These are phyloP conservation scores for Pristionchus japonicus DNA, from an alignment of 2,888 invertebrate species.

Conservation along the genomic window DNA sequence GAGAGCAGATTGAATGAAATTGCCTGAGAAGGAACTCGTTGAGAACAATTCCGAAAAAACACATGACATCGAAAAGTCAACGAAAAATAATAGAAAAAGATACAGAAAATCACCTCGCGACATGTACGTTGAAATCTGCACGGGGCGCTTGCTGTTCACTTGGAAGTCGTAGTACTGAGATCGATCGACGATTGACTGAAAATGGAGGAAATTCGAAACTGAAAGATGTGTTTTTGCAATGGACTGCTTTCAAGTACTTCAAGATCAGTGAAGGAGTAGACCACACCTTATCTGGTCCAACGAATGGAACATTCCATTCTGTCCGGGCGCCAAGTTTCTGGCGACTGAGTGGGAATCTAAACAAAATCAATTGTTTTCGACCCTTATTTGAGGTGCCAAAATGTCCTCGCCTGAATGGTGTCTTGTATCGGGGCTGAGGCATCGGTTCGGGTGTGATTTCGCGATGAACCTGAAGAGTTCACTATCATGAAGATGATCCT, in stretches of 20 bases:
- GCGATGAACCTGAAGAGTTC: constrained; percentile 56
- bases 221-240: too few relatives aligned
- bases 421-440: constrained; percentile 53
- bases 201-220: too few relatives aligned
- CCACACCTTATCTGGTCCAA: constrained; percentile 76
- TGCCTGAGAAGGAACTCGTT: constrained; percentile 76
- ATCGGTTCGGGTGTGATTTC: constrained; percentile 51
- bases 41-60: constrained; percentile 81
- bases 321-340: constrained; percentile 62
- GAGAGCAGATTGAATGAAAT: constrained; percentile 80
- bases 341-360: neutral
- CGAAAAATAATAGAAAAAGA: constrained; percentile 81
- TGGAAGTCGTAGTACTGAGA: constrained; percentile 86
- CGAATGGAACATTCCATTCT: constrained; percentile 84
- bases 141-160: constrained; percentile 59
- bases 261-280: too few relatives aligned
- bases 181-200: constrained; percentile 78
- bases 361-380: too few relatives aligned
- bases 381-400: neutral
- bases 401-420: constrained; percentile 52
- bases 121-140: constrained; percentile 34
- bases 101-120: constrained; percentile 74
- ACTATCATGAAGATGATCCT: too few relatives aligned
- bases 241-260: too few relatives aligned
- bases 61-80: too few relatives aligned